Conservation (phyloP, 2,797 vertebrate genomes). For the Chromobotia macracanthus region DNA sequence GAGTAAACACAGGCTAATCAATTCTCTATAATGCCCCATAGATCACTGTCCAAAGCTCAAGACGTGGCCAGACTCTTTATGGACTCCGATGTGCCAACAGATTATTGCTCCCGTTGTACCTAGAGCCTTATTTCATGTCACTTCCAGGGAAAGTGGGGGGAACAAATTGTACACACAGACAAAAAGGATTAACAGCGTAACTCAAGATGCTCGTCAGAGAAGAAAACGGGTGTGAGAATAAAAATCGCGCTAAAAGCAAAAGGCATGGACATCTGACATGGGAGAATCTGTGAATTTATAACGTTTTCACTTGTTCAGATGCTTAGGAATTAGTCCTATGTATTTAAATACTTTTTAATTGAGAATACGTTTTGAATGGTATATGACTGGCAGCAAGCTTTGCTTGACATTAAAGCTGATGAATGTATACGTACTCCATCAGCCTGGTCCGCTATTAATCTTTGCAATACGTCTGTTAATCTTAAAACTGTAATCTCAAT, state of each 20-base stretch:
- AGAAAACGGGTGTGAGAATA: background rate
- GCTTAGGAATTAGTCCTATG: no score
- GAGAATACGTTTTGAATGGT: no score
- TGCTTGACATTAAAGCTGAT: no score
- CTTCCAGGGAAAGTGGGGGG: constrained; percentile 27
- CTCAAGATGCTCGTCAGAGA: constrained; percentile 3
- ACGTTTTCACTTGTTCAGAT: background rate
- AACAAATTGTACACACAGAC: constrained; percentile 40
- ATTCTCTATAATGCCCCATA: constrained; percentile 60
- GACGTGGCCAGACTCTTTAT: constrained; percentile 58
- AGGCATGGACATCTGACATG: constrained; percentile 5
- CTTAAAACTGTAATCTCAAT: no score
- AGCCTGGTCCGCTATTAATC: no score
- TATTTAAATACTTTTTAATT: no score
- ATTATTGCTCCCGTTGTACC: constrained; percentile 45
- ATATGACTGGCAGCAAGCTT: no score
- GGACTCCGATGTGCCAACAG: constrained; percentile 21
- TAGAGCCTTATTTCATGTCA: constrained; percentile 42
- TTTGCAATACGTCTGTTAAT: no score
- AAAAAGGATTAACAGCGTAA: constrained; percentile 42
- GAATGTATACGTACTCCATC: no score
- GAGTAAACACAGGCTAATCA: constrained; percentile 59
- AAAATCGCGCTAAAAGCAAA: constrained; percentile 5
- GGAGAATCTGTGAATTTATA: background rate
- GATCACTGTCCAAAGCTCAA: constrained; percentile 56